Evolutionary conservation across 37 sponge, comb jelly and placozoan species (phyloP), one percentile per base, ranked within the genome.

Genomic region (Ephydatia muelleri): DNA sequence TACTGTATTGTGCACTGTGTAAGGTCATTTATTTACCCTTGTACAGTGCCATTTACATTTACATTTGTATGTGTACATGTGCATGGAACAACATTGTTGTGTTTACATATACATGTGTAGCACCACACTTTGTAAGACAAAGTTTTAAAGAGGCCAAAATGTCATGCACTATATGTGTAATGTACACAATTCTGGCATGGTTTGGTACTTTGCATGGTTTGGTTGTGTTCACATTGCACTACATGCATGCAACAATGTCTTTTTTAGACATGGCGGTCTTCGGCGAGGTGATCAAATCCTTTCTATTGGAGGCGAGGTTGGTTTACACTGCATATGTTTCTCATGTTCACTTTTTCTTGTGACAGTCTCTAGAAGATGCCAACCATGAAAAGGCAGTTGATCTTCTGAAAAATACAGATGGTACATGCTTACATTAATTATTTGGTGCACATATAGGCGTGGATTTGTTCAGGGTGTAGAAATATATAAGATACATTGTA

Each of bases 201-300:
- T 70, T 35, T 38, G 83, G 16, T 28, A 32, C 6, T 26, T 28
- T 32, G 73, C 16, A 4, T 21, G 12, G 83, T 71, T 64, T 79
- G 33, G 47, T n/a, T 79, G 74, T 72, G 74, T 78, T 67, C 49
- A n/a, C 49, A n/a, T 78, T 16, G 19, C 28, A 67, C 39, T 0
- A 36, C 35, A 26, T 67, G 37, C 78, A 12, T 73, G 35, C 47
- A 77, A 16, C n/a, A 79, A 9, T 16, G 12, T 67, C 74, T 29
- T 2, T 29, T 68, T 21, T 30, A 78, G 90, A 31, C 88, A 93
- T 81, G 91, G 94, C 1, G 75, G 81, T 1, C 79, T 96, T 49
- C 79, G 90, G 57, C 80, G 96, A 38, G 98, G 98, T 26, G 98
- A 97, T 73, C 93, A 94, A 78, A 79, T 97, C 8, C 77, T 97